Evolutionary conservation across 1,140 invertebrate species (phyloP).

Genomic region (Hyphantria cunea): DNA sequence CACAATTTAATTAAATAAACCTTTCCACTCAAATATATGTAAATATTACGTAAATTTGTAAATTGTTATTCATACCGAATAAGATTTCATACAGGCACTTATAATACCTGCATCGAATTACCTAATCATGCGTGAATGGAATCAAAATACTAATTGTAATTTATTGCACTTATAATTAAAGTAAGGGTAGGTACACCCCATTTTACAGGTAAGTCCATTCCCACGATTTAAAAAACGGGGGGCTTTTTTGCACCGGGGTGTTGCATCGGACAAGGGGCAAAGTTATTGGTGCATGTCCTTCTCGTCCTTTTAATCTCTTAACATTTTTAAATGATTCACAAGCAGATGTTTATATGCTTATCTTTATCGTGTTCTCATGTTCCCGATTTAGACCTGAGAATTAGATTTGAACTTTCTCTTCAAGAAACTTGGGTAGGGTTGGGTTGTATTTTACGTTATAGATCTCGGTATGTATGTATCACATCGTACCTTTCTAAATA

Average conservation of each 20-base stretch:
- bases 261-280: slow-evolving; percentile 51
- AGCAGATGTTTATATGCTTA: slow-evolving; percentile 45
- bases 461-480: too few relatives aligned
- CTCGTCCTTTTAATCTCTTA: slow-evolving; percentile 42
- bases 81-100: not conserved
- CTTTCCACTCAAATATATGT: too few relatives aligned
- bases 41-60: too few relatives aligned
- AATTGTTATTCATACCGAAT: too few relatives aligned
- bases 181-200: slow-evolving; percentile 50
- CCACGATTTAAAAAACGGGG: slow-evolving; percentile 61
- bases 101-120: slow-evolving; percentile 38
- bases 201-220: slow-evolving; percentile 57
- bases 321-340: slow-evolving; percentile 52
- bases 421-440: not conserved
- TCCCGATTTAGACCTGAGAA: slow-evolving; percentile 36
- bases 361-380: slow-evolving; percentile 48
- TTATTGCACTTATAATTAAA: slow-evolving; percentile 63
- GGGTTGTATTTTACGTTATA: too few relatives aligned
- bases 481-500: too few relatives aligned
- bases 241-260: slow-evolving; percentile 34
- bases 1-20: too few relatives aligned
- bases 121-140: slow-evolving; percentile 52
- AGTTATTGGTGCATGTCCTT: slow-evolving; percentile 47
- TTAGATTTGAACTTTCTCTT: slow-evolving; percentile 10
- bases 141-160: slow-evolving; percentile 68